These are phyloP conservation scores for Agrotis ipsilon DNA, from an alignment of 2,888 invertebrate species.

Conservation along the genomic window DNA sequence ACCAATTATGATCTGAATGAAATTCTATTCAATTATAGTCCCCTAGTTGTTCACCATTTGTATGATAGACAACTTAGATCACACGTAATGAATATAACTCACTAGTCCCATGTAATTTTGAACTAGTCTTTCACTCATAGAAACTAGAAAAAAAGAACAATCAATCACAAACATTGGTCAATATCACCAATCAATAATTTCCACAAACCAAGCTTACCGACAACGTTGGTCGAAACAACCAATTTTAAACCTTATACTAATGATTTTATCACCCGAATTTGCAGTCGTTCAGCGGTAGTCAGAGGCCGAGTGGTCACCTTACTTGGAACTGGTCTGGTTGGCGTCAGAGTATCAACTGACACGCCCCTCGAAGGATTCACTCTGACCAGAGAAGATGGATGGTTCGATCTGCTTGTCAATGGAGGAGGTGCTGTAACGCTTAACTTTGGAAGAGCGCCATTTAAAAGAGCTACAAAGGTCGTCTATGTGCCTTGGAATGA, in stretches of 20 bases:
- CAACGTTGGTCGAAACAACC: constrained; percentile 13
- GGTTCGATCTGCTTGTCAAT: constrained; percentile 99
- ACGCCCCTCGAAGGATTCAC: constrained; percentile 99
- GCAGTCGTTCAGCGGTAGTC: constrained; percentile 98
- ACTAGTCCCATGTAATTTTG: constrained; percentile 39
- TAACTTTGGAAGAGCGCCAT: constrained; percentile 98
- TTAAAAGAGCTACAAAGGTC: constrained; percentile 96
- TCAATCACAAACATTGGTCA: constrained; percentile 22
- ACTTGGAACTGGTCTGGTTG: constrained; percentile 98
- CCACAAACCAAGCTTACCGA: constrained; percentile 10
- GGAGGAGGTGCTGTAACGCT: constrained; percentile 99
- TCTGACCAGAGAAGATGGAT: constrained; percentile 97
- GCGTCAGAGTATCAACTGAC: constrained; percentile 98
- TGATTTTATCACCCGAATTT: constrained; percentile 58
- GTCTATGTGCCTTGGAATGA: constrained; percentile 99
- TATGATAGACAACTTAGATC: constrained; percentile 45
- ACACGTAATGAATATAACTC: constrained; percentile 25
- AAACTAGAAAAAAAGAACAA: constrained; percentile 33
- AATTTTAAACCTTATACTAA: constrained; percentile 22
- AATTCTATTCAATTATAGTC: constrained; percentile 22
- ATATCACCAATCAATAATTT: constrained; percentile 6
- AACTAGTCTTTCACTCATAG: constrained; percentile 30
- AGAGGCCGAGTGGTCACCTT: constrained; percentile 98
- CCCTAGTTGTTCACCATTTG: constrained; percentile 44
- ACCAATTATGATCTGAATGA: constrained; percentile 1